phyloP scores from a whole-genome alignment of 2,888 invertebrate genomes.

The Onchidella celtica region DNA sequence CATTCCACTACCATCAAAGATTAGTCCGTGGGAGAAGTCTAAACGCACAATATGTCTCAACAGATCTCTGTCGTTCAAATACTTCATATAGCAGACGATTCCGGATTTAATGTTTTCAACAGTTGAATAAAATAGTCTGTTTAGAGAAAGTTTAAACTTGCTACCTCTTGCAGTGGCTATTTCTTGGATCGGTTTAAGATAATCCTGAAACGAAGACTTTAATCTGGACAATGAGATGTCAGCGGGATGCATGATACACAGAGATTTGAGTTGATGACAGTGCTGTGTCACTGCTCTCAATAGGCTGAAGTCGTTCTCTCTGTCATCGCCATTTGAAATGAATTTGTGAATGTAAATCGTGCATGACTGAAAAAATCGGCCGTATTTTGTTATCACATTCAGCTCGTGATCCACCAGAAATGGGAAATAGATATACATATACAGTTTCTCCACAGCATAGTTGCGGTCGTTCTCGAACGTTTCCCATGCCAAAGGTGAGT shows the following conservation, averaged over 20 bases:
- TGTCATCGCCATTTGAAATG: constrained; percentile 9
- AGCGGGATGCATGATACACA: constrained; percentile 48
- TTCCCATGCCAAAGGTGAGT: constrained; percentile 51
- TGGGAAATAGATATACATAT: constrained; percentile 24
- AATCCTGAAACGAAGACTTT: constrained; percentile 26
- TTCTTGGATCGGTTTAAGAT: constrained; percentile 43
- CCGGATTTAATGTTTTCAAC: constrained; percentile 38
- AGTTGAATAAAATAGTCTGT: constrained; percentile 49
- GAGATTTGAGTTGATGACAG: constrained; percentile 45
- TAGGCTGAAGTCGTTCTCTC: constrained; percentile 45
- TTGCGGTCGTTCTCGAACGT: constrained; percentile 50
- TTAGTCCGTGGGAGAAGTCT: constrained; percentile 52
- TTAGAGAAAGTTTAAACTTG: constrained; percentile 24
- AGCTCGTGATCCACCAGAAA: constrained; percentile 35
- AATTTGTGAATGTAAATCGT: constrained; percentile 50
- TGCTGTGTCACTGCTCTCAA: constrained; percentile 36
- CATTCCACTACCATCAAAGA: constrained; percentile 32
- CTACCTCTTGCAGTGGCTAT: not conserved
- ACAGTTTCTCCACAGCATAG: constrained; percentile 40
- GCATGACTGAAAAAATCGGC: constrained; percentile 48
- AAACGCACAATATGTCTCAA: constrained; percentile 18
- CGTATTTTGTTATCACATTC: constrained; percentile 43
- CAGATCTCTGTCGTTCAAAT: constrained; percentile 4
- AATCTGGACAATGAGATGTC: constrained; percentile 41
- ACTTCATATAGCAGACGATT: constrained; percentile 12